A percentile compares a stretch with the other conserved stretches of the same genome.
phyloP scores from a whole-genome alignment of 2,113 vertebrate genomes.

The Corvus cornix region DNA sequence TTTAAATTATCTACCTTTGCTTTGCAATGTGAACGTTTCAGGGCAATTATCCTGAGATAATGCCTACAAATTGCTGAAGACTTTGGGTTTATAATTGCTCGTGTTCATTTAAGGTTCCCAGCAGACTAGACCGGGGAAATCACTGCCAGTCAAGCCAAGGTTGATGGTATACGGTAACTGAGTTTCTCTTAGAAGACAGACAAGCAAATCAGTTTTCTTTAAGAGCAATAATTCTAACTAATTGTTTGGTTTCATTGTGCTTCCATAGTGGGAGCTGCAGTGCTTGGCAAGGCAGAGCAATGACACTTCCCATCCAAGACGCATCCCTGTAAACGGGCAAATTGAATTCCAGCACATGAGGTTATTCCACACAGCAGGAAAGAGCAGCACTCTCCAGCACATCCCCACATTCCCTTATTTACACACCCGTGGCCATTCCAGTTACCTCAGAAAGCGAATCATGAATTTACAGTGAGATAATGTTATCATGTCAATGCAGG shows the following conservation, averaged over 20 bases:
- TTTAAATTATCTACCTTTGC: conserved; percentile 84
- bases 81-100: conserved; percentile 81
- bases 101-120: conserved; percentile 81
- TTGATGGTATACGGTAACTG: conserved; percentile 75
- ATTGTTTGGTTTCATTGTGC: conserved; percentile 58
- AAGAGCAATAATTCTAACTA: conserved; percentile 72
- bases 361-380: neutral
- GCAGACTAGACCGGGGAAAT: conserved; percentile 77
- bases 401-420: neutral
- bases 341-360: neutral
- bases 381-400: neutral
- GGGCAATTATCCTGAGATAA: conserved; percentile 84
- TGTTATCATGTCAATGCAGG: neutral
- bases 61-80: conserved; percentile 82
- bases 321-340: neutral
- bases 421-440: neutral
- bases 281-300: neutral
- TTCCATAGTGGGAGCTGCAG: conserved; percentile 38
- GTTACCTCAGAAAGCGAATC: neutral
- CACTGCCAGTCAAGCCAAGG: conserved; percentile 75
- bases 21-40: conserved; percentile 77
- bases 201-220: conserved; percentile 70
- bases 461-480: neutral
- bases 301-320: neutral
- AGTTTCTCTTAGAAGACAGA: conserved; percentile 67